phyloP scores from a whole-genome alignment of 2,797 vertebrate genomes.

The Otus scops region DNA sequence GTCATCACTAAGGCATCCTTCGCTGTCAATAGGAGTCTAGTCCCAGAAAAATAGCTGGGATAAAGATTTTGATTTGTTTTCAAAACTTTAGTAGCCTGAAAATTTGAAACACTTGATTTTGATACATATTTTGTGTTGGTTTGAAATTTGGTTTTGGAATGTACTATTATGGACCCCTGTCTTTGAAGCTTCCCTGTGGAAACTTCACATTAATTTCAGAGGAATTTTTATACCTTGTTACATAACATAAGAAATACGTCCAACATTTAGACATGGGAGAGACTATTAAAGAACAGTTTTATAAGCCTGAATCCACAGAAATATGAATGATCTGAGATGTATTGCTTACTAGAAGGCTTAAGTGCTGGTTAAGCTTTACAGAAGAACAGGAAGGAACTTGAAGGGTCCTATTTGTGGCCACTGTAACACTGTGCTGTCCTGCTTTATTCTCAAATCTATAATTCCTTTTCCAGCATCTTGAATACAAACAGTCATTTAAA shows the following conservation, averaged over 20 bases:
- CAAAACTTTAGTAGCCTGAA: not conserved
- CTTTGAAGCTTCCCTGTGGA: not conserved
- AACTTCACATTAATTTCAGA: not conserved
- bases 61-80: not conserved
- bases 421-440: not conserved
- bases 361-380: not conserved
- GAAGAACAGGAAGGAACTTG: not conserved
- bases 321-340: not conserved
- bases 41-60: not conserved
- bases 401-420: not conserved
- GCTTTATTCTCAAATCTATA: not conserved
- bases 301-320: not conserved
- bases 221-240: not conserved
- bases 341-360: not conserved
- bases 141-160: not conserved
- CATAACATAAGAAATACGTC: not conserved
- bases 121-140: not conserved
- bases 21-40: not conserved
- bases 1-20: not conserved
- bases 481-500: not conserved
- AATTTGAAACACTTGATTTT: not conserved
- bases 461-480: not conserved
- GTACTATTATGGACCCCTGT: not conserved
- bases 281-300: not conserved
- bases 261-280: not conserved